A percentile compares a stretch with the other conserved stretches of the same genome.
Evolutionary conservation across 1,140 invertebrate species (phyloP).

Genomic region (Microplitis demolitor): DNA sequence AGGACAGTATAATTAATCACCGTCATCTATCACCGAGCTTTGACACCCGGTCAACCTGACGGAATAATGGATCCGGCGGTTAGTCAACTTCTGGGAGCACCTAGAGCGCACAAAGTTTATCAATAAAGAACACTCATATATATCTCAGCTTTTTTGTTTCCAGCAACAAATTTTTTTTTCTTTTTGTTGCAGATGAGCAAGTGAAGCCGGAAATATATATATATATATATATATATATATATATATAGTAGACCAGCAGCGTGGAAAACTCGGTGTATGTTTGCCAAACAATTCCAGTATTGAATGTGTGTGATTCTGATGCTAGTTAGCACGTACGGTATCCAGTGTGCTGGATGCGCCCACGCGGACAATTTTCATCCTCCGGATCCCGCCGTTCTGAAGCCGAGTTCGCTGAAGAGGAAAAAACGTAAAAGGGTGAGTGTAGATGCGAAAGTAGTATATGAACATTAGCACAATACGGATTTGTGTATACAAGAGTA

Average conservation of each 20-base stretch:
- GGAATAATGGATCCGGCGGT: slow-evolving; percentile 42
- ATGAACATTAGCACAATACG: background rate
- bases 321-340: background rate
- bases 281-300: slow-evolving; percentile 34
- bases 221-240: background rate
- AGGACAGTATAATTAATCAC: slow-evolving; percentile 53
- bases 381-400: background rate
- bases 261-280: slow-evolving; percentile 41
- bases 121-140: background rate
- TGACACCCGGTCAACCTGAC: slow-evolving; percentile 41
- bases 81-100: too few relatives aligned
- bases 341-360: slow-evolving; percentile 7
- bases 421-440: background rate
- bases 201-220: background rate
- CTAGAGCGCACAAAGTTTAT: slow-evolving; percentile 1
- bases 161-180: background rate
- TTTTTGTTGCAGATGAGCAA: background rate
- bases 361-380: slow-evolving; percentile 18
- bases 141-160: background rate
- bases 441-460: background rate
- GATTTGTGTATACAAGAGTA: background rate
- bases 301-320: slow-evolving; percentile 34
- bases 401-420: background rate
- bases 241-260: slow-evolving; percentile 32
- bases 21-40: slow-evolving; percentile 50